These are phyloP conservation scores for Lytechinus variegatus DNA, from an alignment of 35 echinoderm and acorn worm genomes.

Conservation along the genomic window DNA sequence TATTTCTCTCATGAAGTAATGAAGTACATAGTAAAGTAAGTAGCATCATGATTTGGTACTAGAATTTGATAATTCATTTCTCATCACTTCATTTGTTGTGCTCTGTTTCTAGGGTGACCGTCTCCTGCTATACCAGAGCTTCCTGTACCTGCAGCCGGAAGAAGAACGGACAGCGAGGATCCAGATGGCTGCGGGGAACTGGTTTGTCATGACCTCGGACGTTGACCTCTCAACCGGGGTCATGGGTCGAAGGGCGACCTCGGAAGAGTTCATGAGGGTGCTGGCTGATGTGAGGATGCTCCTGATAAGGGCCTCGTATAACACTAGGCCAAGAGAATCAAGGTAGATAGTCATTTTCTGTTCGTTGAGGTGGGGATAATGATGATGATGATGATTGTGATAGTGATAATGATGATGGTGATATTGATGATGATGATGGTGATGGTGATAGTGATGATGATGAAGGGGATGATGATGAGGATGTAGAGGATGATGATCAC, in stretches of 20 bases:
- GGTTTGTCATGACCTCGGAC: slow-evolving; percentile 64
- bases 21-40: no score
- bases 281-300: slow-evolving; percentile 63
- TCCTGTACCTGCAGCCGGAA: slow-evolving; percentile 63
- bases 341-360: slow-evolving; percentile 29
- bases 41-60: no score
- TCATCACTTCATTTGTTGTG: no score
- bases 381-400: no score
- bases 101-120: slow-evolving; percentile 68
- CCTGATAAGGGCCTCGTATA: slow-evolving; percentile 81
- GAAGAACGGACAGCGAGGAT: slow-evolving; percentile 70
- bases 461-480: no score
- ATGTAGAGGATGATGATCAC: no score
- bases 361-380: no score
- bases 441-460: no score
- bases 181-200: slow-evolving; percentile 72
- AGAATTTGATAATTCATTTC: no score
- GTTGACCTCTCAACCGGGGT: slow-evolving; percentile 55
- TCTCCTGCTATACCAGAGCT: slow-evolving; percentile 67
- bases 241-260: slow-evolving; percentile 58
- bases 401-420: no score
- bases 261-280: slow-evolving; percentile 91
- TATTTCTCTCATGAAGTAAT: no score
- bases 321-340: slow-evolving; percentile 56
- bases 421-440: no score